phyloP scores from a whole-genome alignment of 2,888 invertebrate species.

The Dryococelus australis region DNA sequence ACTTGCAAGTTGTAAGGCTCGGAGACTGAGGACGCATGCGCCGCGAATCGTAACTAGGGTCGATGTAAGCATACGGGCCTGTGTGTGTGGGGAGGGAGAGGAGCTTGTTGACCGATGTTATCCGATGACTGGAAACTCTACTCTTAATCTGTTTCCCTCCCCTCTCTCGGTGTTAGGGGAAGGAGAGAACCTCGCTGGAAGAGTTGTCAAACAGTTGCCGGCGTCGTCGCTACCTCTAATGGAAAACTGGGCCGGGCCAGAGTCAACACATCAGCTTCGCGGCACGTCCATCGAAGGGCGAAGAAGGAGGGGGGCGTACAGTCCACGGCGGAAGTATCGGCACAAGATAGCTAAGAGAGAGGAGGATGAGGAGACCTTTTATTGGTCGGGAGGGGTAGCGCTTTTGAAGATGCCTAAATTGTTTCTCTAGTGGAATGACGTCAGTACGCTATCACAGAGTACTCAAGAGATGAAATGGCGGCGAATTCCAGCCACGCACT shows the following conservation, averaged over 20 bases:
- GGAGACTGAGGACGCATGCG: not conserved
- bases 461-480: too few species aligned
- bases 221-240: constrained; percentile 25
- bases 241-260: not conserved
- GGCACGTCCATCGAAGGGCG: not conserved
- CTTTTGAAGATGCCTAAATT: too few species aligned
- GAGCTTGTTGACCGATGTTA: not conserved
- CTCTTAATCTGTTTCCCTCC: constrained; percentile 16
- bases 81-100: not conserved
- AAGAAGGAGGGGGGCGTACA: not conserved
- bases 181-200: not conserved
- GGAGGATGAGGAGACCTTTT: too few species aligned
- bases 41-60: too few species aligned
- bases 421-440: too few species aligned
- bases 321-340: not conserved
- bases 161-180: not conserved
- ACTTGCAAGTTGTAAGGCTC: not conserved
- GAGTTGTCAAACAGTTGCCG: constrained; percentile 16
- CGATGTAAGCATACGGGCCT: too few species aligned
- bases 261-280: constrained; percentile 21
- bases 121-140: constrained; percentile 11
- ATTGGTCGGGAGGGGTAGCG: too few species aligned
- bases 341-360: not conserved
- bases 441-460: too few species aligned
- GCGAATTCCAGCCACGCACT: too few species aligned